Base-by-base conservation (phyloP, 1,140 invertebrate genomes). In the Coptotermes formosanus region DNA sequence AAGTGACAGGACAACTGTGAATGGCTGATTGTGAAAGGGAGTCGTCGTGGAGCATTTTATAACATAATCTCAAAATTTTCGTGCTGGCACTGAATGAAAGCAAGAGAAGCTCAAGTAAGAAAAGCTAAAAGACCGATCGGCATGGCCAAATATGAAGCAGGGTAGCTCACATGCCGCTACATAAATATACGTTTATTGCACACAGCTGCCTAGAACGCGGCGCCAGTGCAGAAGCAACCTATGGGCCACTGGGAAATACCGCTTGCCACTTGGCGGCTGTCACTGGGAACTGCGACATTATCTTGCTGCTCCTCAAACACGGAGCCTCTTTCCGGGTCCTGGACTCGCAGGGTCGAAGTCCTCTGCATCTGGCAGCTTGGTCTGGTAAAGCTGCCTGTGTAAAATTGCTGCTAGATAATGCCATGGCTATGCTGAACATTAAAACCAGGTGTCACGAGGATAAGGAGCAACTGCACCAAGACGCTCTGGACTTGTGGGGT, bases 321-420 rank as follows among this genome's bases (percentile, higher is more conserved):
- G 64, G 64, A 11, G 64, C 64, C n/a, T 75, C 25, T 75, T n/a
- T 25, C 82, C 64, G 64, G n/a, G n/a, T 12, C 25, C 64, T 75
- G 64, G 64, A 52, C 32, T 21, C 82, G 43, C 48, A 90, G 1
- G 92, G 92, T 1, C 88, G 92, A 44, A 92, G 91, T 4, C 90
- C 92, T 0, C 85, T 92, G 23, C 92, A 93, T 85, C 87, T 92
- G 3, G 92, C 92, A 7, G 90, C 30, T 82, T 83, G 64, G 25
- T 75, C 64, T 6, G 64, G 64, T 0, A 75, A 30, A 9, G 25
- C 25, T 30, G 64, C 25, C 0, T 75, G 64, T 30, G 64, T 75
- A 75, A 75, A 30, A 30, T 14, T 25, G 11, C 25, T 75, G 25
- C n/a, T 75, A n/a, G 25, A 75, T 14, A 12, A 8, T 25, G 64